Evolutionary conservation across 2,888 invertebrate species (phyloP).

Genomic region (Carcina quercana): DNA sequence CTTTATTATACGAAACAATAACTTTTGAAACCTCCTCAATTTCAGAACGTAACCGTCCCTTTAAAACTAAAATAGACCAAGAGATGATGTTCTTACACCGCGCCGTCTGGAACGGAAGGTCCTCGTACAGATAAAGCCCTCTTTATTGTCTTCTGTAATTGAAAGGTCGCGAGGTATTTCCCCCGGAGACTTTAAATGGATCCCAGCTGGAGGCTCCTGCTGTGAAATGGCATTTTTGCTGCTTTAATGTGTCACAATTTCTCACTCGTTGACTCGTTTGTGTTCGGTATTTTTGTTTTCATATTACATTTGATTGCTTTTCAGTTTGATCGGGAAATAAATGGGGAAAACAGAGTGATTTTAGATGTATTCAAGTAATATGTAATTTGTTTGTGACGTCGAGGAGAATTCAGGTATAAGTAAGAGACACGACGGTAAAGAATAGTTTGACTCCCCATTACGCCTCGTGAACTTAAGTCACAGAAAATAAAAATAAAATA

Average conservation of each 20-base stretch:
- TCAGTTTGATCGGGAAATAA: too few relatives aligned
- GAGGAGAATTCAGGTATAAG: too few relatives aligned
- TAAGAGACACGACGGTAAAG: too few relatives aligned
- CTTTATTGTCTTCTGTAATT: conserved; percentile 67
- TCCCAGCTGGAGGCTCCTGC: conserved; percentile 43
- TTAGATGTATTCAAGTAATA: too few relatives aligned
- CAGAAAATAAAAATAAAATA: too few relatives aligned
- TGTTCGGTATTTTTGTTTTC: conserved; percentile 10
- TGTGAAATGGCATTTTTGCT: conserved; percentile 44
- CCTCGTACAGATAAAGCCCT: conserved; percentile 48
- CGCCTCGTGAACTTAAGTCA: too few relatives aligned
- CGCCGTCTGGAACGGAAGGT: conserved; percentile 22
- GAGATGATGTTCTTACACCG: conserved; percentile 26
- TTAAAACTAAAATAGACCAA: conserved; percentile 8
- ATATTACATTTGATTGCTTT: conserved; percentile 12
- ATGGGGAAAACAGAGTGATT: too few relatives aligned
- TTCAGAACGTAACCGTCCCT: too few relatives aligned
- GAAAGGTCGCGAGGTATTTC: conserved; percentile 58
- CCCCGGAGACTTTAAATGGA: conserved; percentile 49
- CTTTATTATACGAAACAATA: too few relatives aligned
- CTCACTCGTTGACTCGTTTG: conserved; percentile 26
- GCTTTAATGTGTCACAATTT: conserved; percentile 32
- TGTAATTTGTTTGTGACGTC: too few relatives aligned
- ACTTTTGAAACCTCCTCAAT: too few relatives aligned
- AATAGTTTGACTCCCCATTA: too few relatives aligned